Percentiles rank a stretch among this genome's conserved stretches.
These are phyloP conservation scores for Actinia equina DNA, from an alignment of 64 coral and sea anemone genomes.

Conservation along the genomic window DNA sequence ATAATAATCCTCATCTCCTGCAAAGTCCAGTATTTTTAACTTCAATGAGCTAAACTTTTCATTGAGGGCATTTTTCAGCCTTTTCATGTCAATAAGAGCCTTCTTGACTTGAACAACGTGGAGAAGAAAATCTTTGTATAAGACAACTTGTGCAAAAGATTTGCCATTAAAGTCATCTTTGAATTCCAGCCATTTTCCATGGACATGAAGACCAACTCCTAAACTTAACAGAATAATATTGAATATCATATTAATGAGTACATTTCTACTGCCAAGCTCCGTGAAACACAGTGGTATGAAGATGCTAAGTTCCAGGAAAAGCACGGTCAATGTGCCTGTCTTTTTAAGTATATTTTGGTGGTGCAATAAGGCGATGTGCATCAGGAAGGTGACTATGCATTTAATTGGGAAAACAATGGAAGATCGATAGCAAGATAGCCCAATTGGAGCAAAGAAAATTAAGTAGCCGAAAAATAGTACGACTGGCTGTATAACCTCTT, in stretches of 20 bases:
- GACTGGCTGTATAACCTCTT: not conserved
- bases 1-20: constrained; percentile 64
- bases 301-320: not conserved
- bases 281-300: not conserved
- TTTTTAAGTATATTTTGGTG: not conserved
- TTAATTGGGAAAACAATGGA: not conserved
- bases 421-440: not conserved
- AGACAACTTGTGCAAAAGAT: constrained; percentile 36
- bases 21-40: constrained; percentile 66
- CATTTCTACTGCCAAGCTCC: not conserved
- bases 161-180: constrained; percentile 22
- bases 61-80: constrained; percentile 12
- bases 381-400: not conserved
- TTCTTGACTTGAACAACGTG: constrained; percentile 33
- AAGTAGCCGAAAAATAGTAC: not conserved
- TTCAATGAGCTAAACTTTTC: constrained; percentile 33
- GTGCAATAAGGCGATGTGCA: not conserved
- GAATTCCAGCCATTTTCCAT: constrained; percentile 38
- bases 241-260: not conserved
- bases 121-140: constrained; percentile 9
- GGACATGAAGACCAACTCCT: constrained; percentile 10
- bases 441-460: not conserved
- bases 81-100: not conserved
- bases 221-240: constrained; percentile 15
- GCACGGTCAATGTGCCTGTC: not conserved